Percentiles rank a stretch among this genome's conserved stretches.
phyloP scores from a whole-genome alignment of 2,888 invertebrate genomes.

The Ormyrus pomaceus region DNA sequence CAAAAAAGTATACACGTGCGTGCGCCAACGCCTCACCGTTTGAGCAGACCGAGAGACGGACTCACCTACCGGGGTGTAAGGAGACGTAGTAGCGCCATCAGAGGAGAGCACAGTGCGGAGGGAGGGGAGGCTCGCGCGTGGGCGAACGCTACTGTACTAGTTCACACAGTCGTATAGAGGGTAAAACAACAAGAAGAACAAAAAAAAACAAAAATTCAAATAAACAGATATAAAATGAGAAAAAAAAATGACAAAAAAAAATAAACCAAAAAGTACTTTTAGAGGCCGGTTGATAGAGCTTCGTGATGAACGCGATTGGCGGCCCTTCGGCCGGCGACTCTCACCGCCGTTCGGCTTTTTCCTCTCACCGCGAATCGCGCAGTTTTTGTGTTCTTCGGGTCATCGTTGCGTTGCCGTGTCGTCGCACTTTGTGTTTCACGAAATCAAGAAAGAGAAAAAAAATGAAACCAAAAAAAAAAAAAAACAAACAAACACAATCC shows the following conservation, averaged over 20 bases:
- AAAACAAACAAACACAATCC: too few relatives aligned
- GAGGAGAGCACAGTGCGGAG: neutral
- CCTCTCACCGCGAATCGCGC: conserved; percentile 9
- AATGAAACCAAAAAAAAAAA: too few relatives aligned
- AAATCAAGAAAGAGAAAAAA: too few relatives aligned
- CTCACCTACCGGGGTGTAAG: neutral
- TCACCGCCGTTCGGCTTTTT: conserved; percentile 13
- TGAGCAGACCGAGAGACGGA: neutral
- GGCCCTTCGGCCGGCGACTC: conserved; percentile 33
- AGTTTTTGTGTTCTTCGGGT: neutral
- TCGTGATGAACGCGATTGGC: conserved; percentile 51
- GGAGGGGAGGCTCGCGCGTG: conserved; percentile 6
- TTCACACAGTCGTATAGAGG: conserved; percentile 54
- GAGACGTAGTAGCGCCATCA: neutral
- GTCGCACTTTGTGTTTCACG: too few relatives aligned
- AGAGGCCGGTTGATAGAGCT: conserved; percentile 61
- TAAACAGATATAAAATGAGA: conserved; percentile 16
- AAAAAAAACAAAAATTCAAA: conserved; percentile 43
- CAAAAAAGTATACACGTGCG: conserved; percentile 30
- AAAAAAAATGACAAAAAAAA: conserved; percentile 50
- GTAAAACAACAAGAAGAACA: conserved; percentile 53
- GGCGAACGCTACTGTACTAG: conserved; percentile 54
- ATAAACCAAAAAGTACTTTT: conserved; percentile 60
- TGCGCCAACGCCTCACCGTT: conserved; percentile 17
- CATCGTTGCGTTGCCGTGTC: too few relatives aligned